phyloP scores from a whole-genome alignment of 2,113 vertebrate species.

The Lagopus muta region DNA sequence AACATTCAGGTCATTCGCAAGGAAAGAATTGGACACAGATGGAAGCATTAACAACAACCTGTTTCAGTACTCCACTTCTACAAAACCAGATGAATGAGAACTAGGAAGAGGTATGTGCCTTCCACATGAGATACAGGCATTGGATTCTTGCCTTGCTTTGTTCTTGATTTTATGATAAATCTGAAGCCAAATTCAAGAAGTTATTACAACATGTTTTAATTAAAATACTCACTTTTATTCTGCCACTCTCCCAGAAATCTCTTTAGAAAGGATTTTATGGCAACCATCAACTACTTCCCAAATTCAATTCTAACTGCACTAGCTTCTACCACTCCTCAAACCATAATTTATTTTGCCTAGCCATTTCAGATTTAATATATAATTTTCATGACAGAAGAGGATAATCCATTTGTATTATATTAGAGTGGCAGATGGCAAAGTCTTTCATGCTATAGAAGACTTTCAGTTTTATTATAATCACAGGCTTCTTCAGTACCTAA shows the following conservation, averaged over 20 bases:
- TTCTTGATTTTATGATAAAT: neutral
- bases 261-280: conserved; percentile 22
- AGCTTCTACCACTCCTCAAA: conserved; percentile 30
- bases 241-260: neutral
- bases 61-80: conserved; percentile 52
- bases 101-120: conserved; percentile 11
- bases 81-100: conserved; percentile 63
- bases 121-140: conserved; percentile 18
- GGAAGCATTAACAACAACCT: conserved; percentile 60
- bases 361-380: conserved; percentile 34
- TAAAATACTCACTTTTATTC: neutral
- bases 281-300: neutral
- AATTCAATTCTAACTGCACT: conserved; percentile 22
- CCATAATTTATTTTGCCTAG: neutral
- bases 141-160: neutral
- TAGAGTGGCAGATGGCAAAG: conserved; percentile 54
- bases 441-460: conserved; percentile 24
- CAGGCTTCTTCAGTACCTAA: conserved; percentile 9
- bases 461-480: conserved; percentile 30
- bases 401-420: conserved; percentile 56
- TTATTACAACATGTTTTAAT: conserved; percentile 32
- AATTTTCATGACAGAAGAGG: conserved; percentile 39
- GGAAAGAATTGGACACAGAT: conserved; percentile 57
- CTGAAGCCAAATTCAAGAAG: conserved; percentile 33
- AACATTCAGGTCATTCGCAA: conserved; percentile 38